A percentile compares a stretch with the other conserved stretches of the same genome.
These are phyloP conservation scores for Huso huso DNA, from an alignment of 2,797 vertebrate species.

Conservation along the genomic window DNA sequence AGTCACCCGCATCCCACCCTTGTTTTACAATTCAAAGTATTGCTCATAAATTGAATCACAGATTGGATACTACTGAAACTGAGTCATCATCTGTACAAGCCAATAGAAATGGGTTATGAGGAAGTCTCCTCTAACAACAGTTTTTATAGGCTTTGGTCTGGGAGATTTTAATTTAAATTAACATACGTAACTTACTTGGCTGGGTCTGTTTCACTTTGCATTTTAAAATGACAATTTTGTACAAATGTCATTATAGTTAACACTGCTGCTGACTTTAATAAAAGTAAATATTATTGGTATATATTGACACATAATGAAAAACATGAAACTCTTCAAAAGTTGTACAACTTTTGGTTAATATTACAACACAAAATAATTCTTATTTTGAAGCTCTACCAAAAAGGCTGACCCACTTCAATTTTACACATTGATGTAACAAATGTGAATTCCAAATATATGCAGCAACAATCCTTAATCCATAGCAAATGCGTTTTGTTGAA, in stretches of 20 bases:
- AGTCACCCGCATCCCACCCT: conserved; percentile 43
- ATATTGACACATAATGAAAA: too few relatives aligned
- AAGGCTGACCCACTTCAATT: too few relatives aligned
- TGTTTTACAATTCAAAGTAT: conserved; percentile 41
- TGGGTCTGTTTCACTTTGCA: too few relatives aligned
- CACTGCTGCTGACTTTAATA: too few relatives aligned
- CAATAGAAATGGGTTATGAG: conserved; percentile 67
- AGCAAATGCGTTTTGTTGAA: neutral
- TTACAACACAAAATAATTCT: too few relatives aligned
- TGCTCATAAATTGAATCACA: conserved; percentile 40
- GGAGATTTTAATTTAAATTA: conserved; percentile 59
- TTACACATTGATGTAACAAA: neutral
- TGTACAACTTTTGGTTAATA: too few relatives aligned
- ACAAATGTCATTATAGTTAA: too few relatives aligned
- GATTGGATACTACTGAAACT: conserved; percentile 42
- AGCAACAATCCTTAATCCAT: neutral
- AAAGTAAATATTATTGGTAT: too few relatives aligned
- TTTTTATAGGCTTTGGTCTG: conserved; percentile 53
- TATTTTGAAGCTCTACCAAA: too few relatives aligned
- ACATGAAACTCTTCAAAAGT: too few relatives aligned
- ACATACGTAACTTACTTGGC: conserved; percentile 25
- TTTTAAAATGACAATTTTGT: too few relatives aligned
- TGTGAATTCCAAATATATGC: conserved; percentile 7
- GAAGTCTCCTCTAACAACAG: conserved; percentile 41
- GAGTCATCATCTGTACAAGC: conserved; percentile 61